Percentiles rank a stretch among this genome's conserved stretches.
Conservation (phyloP, 37 sponge, comb jelly and placozoan genomes). For the Dysidea cf. avara region DNA sequence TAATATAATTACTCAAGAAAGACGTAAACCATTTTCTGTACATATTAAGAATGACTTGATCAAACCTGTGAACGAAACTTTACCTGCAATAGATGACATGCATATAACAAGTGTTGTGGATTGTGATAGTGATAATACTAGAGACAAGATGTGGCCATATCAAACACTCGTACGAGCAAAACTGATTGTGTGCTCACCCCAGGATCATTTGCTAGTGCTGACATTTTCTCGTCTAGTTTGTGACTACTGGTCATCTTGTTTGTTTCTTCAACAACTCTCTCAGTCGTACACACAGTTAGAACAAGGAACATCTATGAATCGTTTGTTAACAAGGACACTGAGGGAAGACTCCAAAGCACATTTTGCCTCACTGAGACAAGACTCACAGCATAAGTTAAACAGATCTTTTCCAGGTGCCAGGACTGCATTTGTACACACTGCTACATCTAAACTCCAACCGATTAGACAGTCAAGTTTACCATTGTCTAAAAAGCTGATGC, state of each 20-base stretch:
- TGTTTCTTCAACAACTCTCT: constrained; percentile 66
- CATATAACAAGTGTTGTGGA: constrained; percentile 5
- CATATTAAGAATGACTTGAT: constrained; percentile 27
- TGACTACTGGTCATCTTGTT: constrained; percentile 83
- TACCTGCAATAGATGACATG: not conserved
- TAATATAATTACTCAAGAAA: constrained; percentile 48
- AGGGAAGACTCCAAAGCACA: no score
- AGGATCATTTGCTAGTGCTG: constrained; percentile 58
- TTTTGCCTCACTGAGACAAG: no score
- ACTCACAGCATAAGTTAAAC: no score
- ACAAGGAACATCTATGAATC: constrained; percentile 26
- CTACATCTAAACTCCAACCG: constrained; percentile 7
- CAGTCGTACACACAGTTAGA: constrained; percentile 63
- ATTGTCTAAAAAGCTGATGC: no score
- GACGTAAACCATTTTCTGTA: constrained; percentile 51
- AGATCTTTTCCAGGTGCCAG: no score
- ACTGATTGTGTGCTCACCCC: constrained; percentile 36
- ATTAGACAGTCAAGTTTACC: not conserved
- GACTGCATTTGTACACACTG: no score
- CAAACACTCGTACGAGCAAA: constrained; percentile 45
- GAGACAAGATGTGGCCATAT: not conserved
- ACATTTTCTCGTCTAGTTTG: constrained; percentile 65
- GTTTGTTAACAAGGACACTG: no score
- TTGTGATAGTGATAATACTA: not conserved
- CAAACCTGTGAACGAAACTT: not conserved